phyloP scores from a whole-genome alignment of 2,113 vertebrate species.

The Ptychochromis oligacanthus region DNA sequence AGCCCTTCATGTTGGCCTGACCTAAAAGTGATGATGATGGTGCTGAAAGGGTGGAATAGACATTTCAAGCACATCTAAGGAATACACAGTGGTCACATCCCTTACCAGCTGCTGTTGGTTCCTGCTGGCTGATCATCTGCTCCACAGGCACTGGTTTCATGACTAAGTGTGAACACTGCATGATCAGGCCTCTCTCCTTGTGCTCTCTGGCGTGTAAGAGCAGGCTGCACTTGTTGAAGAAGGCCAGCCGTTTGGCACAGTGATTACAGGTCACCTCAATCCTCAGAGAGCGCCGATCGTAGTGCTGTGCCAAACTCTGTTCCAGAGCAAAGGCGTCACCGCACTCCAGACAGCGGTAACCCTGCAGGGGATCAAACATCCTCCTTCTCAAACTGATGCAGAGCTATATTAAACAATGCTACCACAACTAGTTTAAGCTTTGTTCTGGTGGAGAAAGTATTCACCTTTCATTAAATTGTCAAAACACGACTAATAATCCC shows the following conservation, averaged over 20 bases:
- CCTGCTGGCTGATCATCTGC: constrained; percentile 94
- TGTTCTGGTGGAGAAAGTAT: not conserved
- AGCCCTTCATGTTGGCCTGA: constrained; percentile 19
- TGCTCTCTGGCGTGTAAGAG: constrained; percentile 94
- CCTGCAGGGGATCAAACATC: constrained; percentile 53
- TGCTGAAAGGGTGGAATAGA: constrained; percentile 54
- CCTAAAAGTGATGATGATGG: constrained; percentile 26
- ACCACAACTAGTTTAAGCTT: not conserved
- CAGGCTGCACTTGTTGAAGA: constrained; percentile 98
- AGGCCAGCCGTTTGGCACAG: constrained; percentile 92
- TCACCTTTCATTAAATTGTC: not conserved
- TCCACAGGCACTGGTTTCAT: constrained; percentile 93
- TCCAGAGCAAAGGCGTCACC: constrained; percentile 93
- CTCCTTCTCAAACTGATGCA: not conserved
- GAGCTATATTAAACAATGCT: not conserved
- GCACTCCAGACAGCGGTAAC: constrained; percentile 95
- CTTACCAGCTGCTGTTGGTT: constrained; percentile 79
- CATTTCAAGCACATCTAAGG: constrained; percentile 30
- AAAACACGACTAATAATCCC: not conserved
- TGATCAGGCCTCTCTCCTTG: constrained; percentile 95
- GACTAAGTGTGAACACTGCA: constrained; percentile 97
- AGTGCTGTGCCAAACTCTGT: constrained; percentile 91
- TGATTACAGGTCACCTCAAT: constrained; percentile 98
- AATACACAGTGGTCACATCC: not conserved
- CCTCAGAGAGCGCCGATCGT: constrained; percentile 92